A percentile compares a stretch with the other conserved stretches of the same genome.
phyloP scores from a whole-genome alignment of 2,113 vertebrate species.

The Macaca nemestrina region DNA sequence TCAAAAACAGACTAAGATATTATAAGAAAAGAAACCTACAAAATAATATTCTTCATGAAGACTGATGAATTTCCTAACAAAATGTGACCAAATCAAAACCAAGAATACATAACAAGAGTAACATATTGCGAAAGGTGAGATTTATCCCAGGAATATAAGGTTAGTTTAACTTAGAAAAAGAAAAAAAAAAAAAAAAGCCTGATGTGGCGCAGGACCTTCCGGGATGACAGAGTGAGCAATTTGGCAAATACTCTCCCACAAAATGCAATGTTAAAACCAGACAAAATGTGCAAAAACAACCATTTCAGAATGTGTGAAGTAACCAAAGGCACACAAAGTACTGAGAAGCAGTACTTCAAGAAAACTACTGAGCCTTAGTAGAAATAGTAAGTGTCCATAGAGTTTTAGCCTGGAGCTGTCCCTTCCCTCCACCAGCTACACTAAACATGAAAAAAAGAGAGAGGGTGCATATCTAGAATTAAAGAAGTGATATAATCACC shows the following conservation, averaged over 20 bases:
- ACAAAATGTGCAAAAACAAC: background rate
- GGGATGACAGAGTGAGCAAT: background rate
- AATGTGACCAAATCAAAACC: background rate
- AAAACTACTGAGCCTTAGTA: background rate
- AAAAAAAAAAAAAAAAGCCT: background rate
- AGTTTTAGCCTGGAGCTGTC: background rate
- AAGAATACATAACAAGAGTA: background rate
- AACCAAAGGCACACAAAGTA: background rate
- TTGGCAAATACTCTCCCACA: background rate
- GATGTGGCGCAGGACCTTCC: background rate
- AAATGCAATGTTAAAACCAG: background rate
- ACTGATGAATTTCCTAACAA: background rate
- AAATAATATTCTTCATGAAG: background rate
- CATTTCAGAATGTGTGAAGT: background rate
- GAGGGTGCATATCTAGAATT: background rate
- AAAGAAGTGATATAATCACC: background rate
- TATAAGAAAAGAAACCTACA: background rate
- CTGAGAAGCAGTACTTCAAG: background rate
- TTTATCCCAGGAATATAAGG: background rate
- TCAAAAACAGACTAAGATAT: background rate
- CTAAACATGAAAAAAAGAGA: background rate
- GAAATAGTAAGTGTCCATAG: background rate
- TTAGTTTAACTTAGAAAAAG: background rate
- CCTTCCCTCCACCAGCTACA: background rate
- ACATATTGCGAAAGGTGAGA: background rate